Evolutionary conservation across 1,140 invertebrate genomes (phyloP), one percentile per base, ranked within the genome.

Genomic region (Eumaeus atala): DNA sequence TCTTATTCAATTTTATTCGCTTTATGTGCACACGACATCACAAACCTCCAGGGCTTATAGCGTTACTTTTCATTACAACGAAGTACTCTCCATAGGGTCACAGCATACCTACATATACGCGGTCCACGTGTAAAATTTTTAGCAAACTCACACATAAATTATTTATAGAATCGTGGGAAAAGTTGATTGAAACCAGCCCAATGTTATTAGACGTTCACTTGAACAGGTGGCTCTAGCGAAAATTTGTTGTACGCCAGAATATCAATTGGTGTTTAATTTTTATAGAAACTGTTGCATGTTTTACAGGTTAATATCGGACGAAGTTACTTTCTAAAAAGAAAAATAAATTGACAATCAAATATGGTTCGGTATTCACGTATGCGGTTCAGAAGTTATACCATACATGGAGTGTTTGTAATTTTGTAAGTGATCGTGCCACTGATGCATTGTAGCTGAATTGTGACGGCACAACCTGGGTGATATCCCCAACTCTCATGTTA

Each of bases 141-240:
- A 44, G 16, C 40, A 16, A 17, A 44, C 6, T 12, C 38, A n/a
- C 38, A 12, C 40, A 44, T 44, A 44, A 44, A 44, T 44, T 9
- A 44, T 44, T 44, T 44, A 44, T 44, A 16, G 17, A 44, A 16
- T 17, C 14, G 40, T 16, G 40, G 16, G 40, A 44, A 44, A 18
- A 16, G 40, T 44, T 44, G 40, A 44, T 44, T 44, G 40, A 44
- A 44, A 44, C 12, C n/a, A n/a, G n/a, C n/a, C 12, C 14, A 44
- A 44, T 16, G 10, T 16, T 44, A 44, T 16, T 16, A 44, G 40
- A 44, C 17, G 40, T 44, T 44, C 40, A 9, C 17, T 44, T 44
- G n/a, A 44, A 44, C 40, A 44, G 40, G 9, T 44, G 40, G 16
- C 16, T 44, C 40, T 44, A 44, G 40, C 40, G 16, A 44, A 44